These are phyloP conservation scores for Pachyuromys duprasi DNA, from an alignment of 2,797 vertebrate genomes.

Conservation along the genomic window DNA sequence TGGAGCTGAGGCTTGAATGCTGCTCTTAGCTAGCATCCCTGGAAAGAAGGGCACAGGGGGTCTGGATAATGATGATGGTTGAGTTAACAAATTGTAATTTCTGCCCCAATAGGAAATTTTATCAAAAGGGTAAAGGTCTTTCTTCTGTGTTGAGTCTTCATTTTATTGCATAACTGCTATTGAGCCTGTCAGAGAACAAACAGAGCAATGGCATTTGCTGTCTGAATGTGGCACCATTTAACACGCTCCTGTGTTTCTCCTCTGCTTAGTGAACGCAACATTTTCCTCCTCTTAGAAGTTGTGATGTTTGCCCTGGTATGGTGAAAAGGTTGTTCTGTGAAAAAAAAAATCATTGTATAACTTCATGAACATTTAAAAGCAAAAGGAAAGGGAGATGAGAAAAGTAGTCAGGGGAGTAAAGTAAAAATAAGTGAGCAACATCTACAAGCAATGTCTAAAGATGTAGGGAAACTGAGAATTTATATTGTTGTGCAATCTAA, in stretches of 20 bases:
- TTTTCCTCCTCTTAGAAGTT: slow-evolving; percentile 16
- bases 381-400: not conserved
- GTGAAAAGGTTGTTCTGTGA: not conserved
- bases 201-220: not conserved
- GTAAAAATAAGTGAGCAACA: not conserved
- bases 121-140: not conserved
- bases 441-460: not conserved
- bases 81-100: not conserved
- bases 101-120: not conserved
- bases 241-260: not conserved
- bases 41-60: not conserved
- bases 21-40: not conserved
- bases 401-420: not conserved
- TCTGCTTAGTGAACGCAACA: not conserved
- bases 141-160: not conserved
- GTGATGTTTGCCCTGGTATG: not conserved
- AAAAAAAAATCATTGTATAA: not conserved
- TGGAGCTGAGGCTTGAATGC: not conserved
- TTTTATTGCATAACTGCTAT: not conserved
- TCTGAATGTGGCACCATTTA: not conserved
- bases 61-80: not conserved
- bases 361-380: not conserved
- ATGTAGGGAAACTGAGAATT: not conserved
- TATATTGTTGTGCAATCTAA: not conserved
- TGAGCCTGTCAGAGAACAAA: not conserved